These are phyloP conservation scores for Papilio protenor DNA, from an alignment of 2,888 invertebrate species.

Conservation along the genomic window DNA sequence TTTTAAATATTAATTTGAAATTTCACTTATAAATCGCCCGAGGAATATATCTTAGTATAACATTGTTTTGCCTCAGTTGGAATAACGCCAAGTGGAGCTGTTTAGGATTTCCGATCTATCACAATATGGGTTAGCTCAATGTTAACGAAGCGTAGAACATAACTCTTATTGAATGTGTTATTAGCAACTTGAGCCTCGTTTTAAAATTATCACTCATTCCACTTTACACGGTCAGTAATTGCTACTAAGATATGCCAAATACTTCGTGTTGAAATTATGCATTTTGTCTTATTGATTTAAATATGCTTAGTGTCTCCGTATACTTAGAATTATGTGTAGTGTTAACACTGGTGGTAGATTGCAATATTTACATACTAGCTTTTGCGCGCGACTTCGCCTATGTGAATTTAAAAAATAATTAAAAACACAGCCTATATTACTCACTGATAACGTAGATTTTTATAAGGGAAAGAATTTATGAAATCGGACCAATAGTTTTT, in stretches of 20 bases:
- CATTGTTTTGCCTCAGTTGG: slow-evolving; percentile 20
- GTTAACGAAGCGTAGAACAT: slow-evolving; percentile 32
- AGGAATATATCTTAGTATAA: slow-evolving; percentile 11
- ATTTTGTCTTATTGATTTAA: background rate
- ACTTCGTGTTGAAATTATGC: background rate
- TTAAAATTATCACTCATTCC: slow-evolving; percentile 1
- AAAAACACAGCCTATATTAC: too few relatives aligned
- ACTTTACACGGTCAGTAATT: background rate
- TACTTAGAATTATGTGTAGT: too few relatives aligned
- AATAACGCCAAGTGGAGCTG: slow-evolving; percentile 27
- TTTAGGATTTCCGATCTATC: slow-evolving; percentile 26
- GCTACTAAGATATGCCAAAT: background rate
- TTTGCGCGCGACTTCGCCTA: too few relatives aligned
- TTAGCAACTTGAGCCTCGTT: background rate
- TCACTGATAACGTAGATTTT: too few relatives aligned
- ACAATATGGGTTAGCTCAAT: slow-evolving; percentile 20
- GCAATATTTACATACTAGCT: too few relatives aligned
- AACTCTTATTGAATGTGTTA: slow-evolving; percentile 26
- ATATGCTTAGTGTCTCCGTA: background rate
- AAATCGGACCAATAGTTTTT: too few relatives aligned
- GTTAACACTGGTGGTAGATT: background rate
- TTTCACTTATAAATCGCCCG: background rate
- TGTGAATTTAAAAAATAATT: too few relatives aligned
- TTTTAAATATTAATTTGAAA: background rate
- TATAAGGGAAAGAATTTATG: too few relatives aligned